These are phyloP conservation scores for Aradophagus sp. DNA, from an alignment of 1,140 invertebrate species.

Conservation along the genomic window DNA sequence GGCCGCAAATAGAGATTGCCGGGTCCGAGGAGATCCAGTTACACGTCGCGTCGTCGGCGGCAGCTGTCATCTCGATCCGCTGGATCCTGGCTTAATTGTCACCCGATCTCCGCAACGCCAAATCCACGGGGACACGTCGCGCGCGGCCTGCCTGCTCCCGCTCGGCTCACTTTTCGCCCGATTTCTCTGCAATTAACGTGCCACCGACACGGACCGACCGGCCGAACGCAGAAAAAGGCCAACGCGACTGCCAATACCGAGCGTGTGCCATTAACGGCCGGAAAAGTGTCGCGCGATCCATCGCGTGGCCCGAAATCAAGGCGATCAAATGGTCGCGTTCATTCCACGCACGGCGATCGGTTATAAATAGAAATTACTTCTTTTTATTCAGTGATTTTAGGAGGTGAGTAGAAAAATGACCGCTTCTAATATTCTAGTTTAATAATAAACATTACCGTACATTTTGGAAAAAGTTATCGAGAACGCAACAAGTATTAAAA, in stretches of 20 bases:
- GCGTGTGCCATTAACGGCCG: conserved; percentile 49
- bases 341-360: conserved; percentile 20
- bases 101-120: conserved; percentile 58
- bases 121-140: conserved; percentile 53
- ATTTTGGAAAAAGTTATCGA: too few species aligned
- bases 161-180: conserved; percentile 43
- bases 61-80: conserved; percentile 56
- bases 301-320: conserved; percentile 37
- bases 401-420: too few species aligned
- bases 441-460: too few species aligned
- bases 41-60: conserved; percentile 48
- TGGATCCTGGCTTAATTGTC: conserved; percentile 59
- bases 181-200: conserved; percentile 61
- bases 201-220: conserved; percentile 48
- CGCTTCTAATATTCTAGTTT: too few species aligned
- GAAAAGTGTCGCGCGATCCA: conserved; percentile 51
- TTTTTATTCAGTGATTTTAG: too few species aligned
- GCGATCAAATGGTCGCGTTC: too few species aligned
- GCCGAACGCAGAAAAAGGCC: conserved; percentile 24
- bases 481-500: too few species aligned
- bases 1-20: conserved; percentile 11
- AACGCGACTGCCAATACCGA: conserved; percentile 36
- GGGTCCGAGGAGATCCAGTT: conserved; percentile 46
- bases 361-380: too few species aligned
- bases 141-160: conserved; percentile 47